Evolutionary conservation across 2,797 vertebrate species (phyloP), one percentile per base, ranked within the genome.

Genomic region (Tauraco hartlaubi): DNA sequence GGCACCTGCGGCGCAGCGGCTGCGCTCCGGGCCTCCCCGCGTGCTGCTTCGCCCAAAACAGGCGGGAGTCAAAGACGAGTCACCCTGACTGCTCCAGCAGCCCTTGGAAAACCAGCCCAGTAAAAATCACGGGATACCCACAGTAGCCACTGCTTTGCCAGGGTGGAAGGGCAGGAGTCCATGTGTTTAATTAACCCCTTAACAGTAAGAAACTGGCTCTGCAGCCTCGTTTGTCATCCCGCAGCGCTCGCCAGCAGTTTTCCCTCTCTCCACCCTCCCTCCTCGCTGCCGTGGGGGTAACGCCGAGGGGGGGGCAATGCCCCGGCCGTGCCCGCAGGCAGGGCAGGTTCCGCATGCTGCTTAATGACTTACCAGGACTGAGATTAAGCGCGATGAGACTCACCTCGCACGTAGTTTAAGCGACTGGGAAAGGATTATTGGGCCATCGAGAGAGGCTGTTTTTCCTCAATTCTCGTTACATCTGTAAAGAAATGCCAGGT

Each of bases 221-320:
- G 19, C 41, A 61, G 9, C 44, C 48, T 67, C 13, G 35, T 35
- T 56, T 44, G 29, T 49, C 46, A 28, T 48, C 33, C 54, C 63
- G 63, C n/a, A 23, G 23, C 0, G 2, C 21, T 88, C 9, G 46
- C 35, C 44, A 6, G 61, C 5, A n/a, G 54, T 63, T 85, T 43
- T 25, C 55, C 4, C 0, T 26, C 1, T 0, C 20, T 31, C 16
- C 44, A 81, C 25, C 11, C 43, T 81, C 20, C 26, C 19, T 68
- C 41, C 18, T 72, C 0, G 0, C 29, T 54, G 58, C 28, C 33
- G 6, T 43, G 21, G 16, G 18, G 31, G 35, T 76, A 82, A 31
- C 0, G 1, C 20, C 4, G 3, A 62, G 25, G 12, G 14, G 21
- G 4, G 20, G 17, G n/a, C 19, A 28, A 16, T 68, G 44, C 15